phyloP scores from a whole-genome alignment of 92 coral and sea anemone genomes.

The Heliopora coerulea region DNA sequence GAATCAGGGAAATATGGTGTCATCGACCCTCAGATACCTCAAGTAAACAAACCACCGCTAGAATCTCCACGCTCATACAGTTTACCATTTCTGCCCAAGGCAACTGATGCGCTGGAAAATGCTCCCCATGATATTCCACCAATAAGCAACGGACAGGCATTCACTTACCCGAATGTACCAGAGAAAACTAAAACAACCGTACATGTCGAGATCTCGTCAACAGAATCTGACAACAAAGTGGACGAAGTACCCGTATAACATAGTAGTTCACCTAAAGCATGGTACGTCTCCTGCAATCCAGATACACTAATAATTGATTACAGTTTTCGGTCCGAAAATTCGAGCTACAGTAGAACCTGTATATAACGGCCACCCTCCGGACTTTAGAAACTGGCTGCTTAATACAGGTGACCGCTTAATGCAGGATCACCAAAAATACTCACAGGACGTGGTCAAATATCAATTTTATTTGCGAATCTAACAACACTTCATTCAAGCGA shows the following conservation, averaged over 20 bases:
- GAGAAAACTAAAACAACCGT: not conserved
- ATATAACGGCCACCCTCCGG: too few species aligned
- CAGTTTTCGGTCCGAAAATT: too few species aligned
- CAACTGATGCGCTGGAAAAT: not conserved
- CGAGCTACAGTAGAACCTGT: too few species aligned
- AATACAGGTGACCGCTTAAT: too few species aligned
- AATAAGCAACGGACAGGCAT: not conserved
- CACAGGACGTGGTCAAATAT: too few species aligned
- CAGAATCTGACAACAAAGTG: not conserved
- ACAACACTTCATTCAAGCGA: too few species aligned
- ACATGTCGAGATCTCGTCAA: not conserved
- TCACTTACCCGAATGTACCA: constrained; percentile 1
- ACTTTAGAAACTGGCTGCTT: too few species aligned
- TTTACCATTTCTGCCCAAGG: not conserved
- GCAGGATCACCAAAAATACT: too few species aligned
- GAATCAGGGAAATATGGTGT: not conserved
- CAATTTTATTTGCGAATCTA: too few species aligned
- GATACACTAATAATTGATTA: too few species aligned
- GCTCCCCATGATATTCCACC: not conserved
- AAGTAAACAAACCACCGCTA: not conserved
- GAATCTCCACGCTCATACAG: not conserved
- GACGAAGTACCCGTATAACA: not conserved
- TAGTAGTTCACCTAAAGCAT: too few species aligned
- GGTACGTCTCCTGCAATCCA: too few species aligned
- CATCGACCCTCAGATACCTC: not conserved